Conservation (phyloP, 2,113 vertebrate genomes). For the Aegotheles bennettii region DNA sequence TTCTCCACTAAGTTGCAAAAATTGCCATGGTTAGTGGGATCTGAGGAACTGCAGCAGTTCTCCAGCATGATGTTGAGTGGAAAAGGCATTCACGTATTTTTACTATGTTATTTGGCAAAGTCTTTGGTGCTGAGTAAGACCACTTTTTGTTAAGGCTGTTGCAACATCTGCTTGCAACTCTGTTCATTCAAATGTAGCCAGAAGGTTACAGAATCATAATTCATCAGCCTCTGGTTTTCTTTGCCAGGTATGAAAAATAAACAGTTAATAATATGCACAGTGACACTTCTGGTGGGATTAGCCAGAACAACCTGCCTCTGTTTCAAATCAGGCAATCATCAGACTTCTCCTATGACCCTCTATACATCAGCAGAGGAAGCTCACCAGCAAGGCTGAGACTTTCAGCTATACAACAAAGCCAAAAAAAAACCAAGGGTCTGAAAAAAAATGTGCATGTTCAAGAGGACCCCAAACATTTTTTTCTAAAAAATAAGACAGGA, state of each 20-base stretch:
- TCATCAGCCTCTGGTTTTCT: not conserved
- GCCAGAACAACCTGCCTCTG: not conserved
- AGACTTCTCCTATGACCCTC: not conserved
- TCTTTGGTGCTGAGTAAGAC: not conserved
- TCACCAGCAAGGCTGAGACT: not conserved
- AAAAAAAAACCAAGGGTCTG: not conserved
- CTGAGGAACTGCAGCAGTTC: not conserved
- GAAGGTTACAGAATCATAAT: not conserved
- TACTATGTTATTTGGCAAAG: not conserved
- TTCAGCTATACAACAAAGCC: rapidly evolving
- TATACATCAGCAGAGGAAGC: not conserved
- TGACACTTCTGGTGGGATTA: not conserved
- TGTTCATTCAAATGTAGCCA: not conserved
- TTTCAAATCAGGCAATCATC: not conserved
- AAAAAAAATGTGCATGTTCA: not conserved
- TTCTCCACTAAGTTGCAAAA: not conserved
- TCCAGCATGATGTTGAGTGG: not conserved
- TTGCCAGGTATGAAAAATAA: not conserved
- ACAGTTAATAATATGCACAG: not conserved
- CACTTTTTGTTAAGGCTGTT: not conserved
- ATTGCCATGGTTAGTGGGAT: not conserved
- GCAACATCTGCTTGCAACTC: not conserved
- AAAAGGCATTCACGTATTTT: not conserved
- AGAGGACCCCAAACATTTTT: not conserved
- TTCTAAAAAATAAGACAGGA: not conserved